Percentiles rank a stretch among this genome's conserved stretches.
Evolutionary conservation across 2,113 vertebrate species (phyloP).

Genomic region (Zonotrichia leucophrys): DNA sequence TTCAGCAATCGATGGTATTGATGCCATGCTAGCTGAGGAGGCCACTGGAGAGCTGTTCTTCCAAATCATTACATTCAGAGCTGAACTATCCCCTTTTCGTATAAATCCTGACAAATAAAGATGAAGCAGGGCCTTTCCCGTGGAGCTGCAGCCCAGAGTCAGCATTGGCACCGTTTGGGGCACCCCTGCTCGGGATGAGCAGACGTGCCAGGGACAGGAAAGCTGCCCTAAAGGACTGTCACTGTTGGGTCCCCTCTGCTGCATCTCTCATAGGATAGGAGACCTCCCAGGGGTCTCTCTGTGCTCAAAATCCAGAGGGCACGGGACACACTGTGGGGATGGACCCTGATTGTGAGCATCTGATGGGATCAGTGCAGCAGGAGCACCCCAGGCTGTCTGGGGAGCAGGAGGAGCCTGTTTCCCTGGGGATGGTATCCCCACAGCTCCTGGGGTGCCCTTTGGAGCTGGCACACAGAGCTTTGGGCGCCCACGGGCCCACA

Average conservation of each 20-base stretch:
- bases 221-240: neutral
- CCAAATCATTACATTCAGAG: constrained; percentile 74
- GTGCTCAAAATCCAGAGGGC: fast-evolving
- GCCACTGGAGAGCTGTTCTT: constrained; percentile 78
- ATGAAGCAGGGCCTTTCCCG: constrained; percentile 58
- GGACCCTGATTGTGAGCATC: neutral
- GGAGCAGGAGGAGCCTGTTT: neutral
- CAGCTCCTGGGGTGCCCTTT: fast-evolving
- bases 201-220: neutral
- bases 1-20: constrained; percentile 76
- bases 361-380: neutral
- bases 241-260: neutral
- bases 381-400: fast-evolving
- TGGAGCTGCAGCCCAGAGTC: neutral
- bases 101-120: constrained; percentile 77
- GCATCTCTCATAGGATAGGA: neutral
- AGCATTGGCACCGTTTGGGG: neutral
- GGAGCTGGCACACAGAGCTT: neutral
- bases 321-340: fast-evolving
- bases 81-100: constrained; percentile 75
- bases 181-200: fast-evolving
- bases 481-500: neutral
- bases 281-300: neutral
- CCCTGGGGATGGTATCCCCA: fast-evolving
- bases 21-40: constrained; percentile 45